Conservation (phyloP, 2,888 invertebrate genomes). For the Zeuzera pyrina region DNA sequence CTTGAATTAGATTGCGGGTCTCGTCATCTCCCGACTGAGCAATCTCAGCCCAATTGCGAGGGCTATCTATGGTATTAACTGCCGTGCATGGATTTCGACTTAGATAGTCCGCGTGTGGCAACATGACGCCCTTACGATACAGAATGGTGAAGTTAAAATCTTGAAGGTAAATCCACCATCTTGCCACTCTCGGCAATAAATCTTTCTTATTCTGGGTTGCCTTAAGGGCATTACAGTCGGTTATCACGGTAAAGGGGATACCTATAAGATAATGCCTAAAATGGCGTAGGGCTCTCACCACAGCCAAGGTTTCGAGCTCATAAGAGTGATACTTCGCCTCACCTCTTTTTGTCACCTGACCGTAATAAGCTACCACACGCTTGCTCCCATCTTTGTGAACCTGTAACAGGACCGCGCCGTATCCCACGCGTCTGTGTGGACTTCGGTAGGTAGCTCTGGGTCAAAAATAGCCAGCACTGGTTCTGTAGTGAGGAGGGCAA, state of each 20-base stretch:
- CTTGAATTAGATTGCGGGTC: too few relatives aligned
- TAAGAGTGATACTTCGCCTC: background rate
- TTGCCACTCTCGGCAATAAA: too few relatives aligned
- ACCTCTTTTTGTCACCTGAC: background rate
- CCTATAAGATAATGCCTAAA: background rate
- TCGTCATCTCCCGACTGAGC: too few relatives aligned
- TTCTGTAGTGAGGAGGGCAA: background rate
- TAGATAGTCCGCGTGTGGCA: too few relatives aligned
- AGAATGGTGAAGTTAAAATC: background rate
- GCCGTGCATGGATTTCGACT: too few relatives aligned
- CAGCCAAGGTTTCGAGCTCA: too few relatives aligned
- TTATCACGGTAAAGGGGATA: background rate
- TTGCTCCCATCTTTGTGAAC: background rate
- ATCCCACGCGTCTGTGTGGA: slow-evolving; percentile 4
- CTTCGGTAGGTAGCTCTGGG: background rate
- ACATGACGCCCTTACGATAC: too few relatives aligned
- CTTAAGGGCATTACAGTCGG: background rate
- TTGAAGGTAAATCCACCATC: background rate
- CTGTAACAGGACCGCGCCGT: slow-evolving; percentile 2
- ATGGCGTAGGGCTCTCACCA: too few relatives aligned
- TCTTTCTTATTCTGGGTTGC: background rate
- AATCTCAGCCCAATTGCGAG: too few relatives aligned
- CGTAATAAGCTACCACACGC: slow-evolving; percentile 1
- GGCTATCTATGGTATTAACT: too few relatives aligned
- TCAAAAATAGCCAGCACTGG: background rate